phyloP scores from a whole-genome alignment of 2,113 vertebrate species.

The Neotoma lepida region DNA sequence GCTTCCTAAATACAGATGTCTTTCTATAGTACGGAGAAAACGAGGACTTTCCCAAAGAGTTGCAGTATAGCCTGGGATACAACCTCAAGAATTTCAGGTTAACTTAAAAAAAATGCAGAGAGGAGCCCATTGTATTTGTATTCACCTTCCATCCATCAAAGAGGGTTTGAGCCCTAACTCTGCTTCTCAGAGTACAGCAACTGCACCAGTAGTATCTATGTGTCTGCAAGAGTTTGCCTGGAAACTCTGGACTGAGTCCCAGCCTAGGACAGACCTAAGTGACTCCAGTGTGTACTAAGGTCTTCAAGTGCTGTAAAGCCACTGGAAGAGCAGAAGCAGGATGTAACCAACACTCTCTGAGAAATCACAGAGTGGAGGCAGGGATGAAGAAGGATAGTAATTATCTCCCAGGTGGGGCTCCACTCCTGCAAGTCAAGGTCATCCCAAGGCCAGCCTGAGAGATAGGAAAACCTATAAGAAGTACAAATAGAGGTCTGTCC shows the following conservation, averaged over 20 bases:
- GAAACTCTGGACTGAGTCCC: background rate
- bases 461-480: background rate
- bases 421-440: background rate
- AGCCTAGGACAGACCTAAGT: background rate
- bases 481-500: background rate
- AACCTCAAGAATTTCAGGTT: background rate
- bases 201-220: background rate
- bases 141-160: background rate
- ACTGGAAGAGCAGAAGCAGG: background rate
- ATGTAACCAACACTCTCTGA: background rate
- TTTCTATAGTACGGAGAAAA: background rate
- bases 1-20: background rate
- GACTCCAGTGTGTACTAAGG: background rate
- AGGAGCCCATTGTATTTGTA: background rate
- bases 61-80: background rate
- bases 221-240: background rate
- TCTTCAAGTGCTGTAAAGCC: background rate
- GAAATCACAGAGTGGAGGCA: background rate
- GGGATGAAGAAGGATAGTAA: background rate
- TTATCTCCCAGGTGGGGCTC: background rate
- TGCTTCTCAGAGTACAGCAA: background rate
- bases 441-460: background rate
- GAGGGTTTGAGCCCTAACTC: background rate
- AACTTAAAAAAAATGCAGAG: background rate
- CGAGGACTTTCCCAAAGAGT: background rate